These are phyloP conservation scores for Polymixis flavicincta DNA, from an alignment of 2,888 invertebrate species.

Conservation along the genomic window DNA sequence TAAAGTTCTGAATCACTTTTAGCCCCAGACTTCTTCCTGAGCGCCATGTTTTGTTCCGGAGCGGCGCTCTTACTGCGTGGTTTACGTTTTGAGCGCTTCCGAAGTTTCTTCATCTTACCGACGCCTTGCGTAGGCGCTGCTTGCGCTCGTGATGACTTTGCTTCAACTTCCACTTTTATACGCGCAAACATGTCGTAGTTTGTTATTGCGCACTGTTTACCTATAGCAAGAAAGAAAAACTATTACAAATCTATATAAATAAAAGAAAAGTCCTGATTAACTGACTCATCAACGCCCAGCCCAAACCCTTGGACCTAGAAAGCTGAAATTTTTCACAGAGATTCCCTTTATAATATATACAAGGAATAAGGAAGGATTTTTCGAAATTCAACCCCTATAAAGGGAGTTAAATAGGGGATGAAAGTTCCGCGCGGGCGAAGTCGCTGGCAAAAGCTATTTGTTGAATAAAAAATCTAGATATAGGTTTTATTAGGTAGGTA, in stretches of 20 bases:
- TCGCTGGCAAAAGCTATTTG: no score
- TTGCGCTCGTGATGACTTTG: slow-evolving; percentile 79
- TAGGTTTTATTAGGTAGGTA: not conserved
- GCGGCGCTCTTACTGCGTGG: slow-evolving; percentile 86
- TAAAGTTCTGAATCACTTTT: slow-evolving; percentile 88
- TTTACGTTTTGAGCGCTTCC: slow-evolving; percentile 79
- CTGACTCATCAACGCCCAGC: no score
- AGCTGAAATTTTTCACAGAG: no score
- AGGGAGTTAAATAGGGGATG: no score
- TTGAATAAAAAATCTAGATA: not conserved
- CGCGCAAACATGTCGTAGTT: slow-evolving; percentile 89
- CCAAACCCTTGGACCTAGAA: no score
- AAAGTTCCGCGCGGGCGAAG: no score
- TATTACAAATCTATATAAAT: not conserved
- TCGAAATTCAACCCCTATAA: no score
- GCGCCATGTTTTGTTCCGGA: slow-evolving; percentile 75
- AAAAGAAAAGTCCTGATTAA: no score
- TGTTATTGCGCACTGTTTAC: slow-evolving; percentile 88
- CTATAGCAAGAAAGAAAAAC: slow-evolving; percentile 68
- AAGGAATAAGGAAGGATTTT: no score
- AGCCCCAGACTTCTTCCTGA: slow-evolving; percentile 81
- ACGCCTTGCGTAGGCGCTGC: slow-evolving; percentile 73
- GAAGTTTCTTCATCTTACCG: slow-evolving; percentile 76
- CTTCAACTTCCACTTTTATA: slow-evolving; percentile 84
- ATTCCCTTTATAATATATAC: no score